Evolutionary conservation across 2,113 vertebrate species (phyloP).

Genomic region (Mustelus asterias): DNA sequence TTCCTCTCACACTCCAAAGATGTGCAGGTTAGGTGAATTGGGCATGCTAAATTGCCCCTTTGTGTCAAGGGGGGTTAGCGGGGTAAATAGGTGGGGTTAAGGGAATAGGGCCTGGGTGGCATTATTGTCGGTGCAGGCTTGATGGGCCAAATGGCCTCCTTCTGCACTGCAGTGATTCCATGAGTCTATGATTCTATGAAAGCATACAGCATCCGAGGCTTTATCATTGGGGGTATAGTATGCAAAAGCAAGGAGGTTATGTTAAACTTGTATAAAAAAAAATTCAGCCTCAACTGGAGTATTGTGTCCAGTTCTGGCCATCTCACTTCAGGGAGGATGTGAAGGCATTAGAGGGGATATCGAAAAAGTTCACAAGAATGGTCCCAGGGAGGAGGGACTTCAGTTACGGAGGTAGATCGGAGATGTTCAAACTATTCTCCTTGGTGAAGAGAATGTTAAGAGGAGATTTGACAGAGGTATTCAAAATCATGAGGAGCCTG

Average conservation of each 20-base stretch:
- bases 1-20: too few species aligned
- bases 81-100: too few species aligned
- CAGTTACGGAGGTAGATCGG: not conserved
- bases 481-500: not conserved
- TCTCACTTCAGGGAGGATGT: not conserved
- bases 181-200: too few species aligned
- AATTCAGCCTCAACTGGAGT: not conserved
- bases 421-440: not conserved
- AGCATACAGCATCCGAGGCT: not conserved
- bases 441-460: not conserved
- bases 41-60: too few species aligned
- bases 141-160: too few species aligned
- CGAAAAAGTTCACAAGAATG: not conserved
- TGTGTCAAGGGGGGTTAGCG: too few species aligned
- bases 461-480: not conserved
- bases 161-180: too few species aligned
- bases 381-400: not conserved
- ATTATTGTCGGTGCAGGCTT: too few species aligned
- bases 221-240: not conserved
- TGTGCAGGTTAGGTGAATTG: too few species aligned
- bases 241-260: not conserved
- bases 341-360: not conserved
- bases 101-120: too few species aligned
- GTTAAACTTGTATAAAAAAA: not conserved
- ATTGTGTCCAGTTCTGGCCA: not conserved